phyloP scores from a whole-genome alignment of 2,797 vertebrate species.

The Cyprinodon diabolis region DNA sequence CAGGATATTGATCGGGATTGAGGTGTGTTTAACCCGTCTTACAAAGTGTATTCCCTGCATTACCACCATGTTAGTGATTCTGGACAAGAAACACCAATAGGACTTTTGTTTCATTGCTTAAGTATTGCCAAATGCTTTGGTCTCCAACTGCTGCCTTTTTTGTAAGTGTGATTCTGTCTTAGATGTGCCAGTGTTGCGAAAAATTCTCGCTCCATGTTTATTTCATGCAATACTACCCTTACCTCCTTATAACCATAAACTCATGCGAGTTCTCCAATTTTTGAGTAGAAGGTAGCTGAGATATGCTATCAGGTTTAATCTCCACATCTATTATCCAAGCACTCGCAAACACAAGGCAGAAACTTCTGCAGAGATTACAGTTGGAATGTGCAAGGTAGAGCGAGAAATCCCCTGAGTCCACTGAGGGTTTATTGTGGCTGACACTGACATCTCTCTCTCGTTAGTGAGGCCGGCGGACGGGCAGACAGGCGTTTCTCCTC shows the following conservation, averaged over 20 bases:
- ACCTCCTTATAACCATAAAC: background rate
- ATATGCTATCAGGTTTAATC: background rate
- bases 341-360: background rate
- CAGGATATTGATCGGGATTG: background rate
- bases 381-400: background rate
- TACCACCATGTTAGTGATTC: background rate
- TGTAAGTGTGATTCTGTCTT: background rate
- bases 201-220: background rate
- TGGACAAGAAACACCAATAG: background rate
- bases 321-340: background rate
- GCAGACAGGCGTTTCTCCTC: background rate
- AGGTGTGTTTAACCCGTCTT: background rate
- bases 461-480: slow-evolving; percentile 6
- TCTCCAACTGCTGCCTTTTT: too few relatives aligned
- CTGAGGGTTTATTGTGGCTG: slow-evolving; percentile 33
- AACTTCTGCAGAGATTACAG: background rate
- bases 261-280: background rate
- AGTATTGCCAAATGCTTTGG: background rate
- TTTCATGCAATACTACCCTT: background rate
- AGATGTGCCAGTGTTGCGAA: background rate
- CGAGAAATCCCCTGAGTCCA: slow-evolving; percentile 22
- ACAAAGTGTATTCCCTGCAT: background rate
- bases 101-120: background rate
- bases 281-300: background rate
- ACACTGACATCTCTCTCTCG: background rate